Conservation (phyloP, 2,797 vertebrate genomes). For the Acrossocheilus fasciatus region DNA sequence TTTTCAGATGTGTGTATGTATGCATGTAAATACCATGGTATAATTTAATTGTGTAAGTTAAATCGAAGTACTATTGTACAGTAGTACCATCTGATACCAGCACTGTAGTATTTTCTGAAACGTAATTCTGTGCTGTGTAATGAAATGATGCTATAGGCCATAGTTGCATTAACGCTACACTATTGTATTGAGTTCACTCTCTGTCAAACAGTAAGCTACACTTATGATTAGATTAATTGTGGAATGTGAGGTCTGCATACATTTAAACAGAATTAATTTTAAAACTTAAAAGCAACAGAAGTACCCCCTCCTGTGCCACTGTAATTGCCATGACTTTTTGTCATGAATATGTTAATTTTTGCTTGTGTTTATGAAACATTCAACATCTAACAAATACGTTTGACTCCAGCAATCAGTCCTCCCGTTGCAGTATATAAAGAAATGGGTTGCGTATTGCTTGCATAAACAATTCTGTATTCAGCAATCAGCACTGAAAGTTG, state of each 20-base stretch:
- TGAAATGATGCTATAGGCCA: neutral
- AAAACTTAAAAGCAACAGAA: neutral
- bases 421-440: neutral
- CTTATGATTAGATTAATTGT: neutral
- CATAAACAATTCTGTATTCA: slow-evolving; percentile 13
- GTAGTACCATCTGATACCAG: neutral
- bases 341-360: slow-evolving; percentile 13
- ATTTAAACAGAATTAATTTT: neutral
- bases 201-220: neutral
- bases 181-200: neutral
- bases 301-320: neutral
- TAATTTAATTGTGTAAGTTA: neutral
- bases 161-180: neutral
- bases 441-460: neutral
- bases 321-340: slow-evolving; percentile 13
- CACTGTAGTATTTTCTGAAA: neutral
- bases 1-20: no score
- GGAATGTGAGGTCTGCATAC: neutral
- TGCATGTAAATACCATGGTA: neutral
- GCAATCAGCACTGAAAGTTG: slow-evolving; percentile 5
- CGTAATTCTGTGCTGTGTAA: neutral
- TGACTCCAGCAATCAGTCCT: slow-evolving; percentile 16
- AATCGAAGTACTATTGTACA: neutral
- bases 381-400: slow-evolving; percentile 18
- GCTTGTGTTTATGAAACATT: slow-evolving; percentile 6